Evolutionary conservation across 2,113 vertebrate species (phyloP).

Genomic region (Oreochromis tanganicae): DNA sequence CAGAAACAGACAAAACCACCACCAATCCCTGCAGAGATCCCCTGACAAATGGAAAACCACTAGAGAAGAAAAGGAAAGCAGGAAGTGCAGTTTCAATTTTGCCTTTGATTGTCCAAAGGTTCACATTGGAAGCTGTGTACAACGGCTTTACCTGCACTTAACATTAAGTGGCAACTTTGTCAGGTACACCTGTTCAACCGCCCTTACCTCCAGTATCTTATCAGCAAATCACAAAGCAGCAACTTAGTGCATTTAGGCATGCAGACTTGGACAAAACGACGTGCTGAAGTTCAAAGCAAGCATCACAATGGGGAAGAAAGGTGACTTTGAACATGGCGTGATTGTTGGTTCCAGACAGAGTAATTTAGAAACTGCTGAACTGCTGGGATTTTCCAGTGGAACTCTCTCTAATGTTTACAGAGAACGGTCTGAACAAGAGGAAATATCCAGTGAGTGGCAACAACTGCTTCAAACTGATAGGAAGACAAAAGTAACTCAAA

Average conservation of each 20-base stretch:
- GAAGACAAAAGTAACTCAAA: neutral
- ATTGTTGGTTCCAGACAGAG: neutral
- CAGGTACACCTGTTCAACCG: neutral
- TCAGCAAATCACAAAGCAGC: neutral
- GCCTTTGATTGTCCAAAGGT: neutral
- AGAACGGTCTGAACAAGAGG: rapidly evolving
- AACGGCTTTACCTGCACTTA: neutral
- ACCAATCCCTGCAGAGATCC: neutral
- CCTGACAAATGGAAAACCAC: neutral
- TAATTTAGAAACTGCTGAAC: neutral
- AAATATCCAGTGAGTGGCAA: neutral
- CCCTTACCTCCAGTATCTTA: neutral
- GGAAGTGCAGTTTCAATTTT: neutral
- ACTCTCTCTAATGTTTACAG: neutral
- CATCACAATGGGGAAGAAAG: neutral
- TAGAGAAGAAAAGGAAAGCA: neutral
- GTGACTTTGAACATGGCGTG: rapidly evolving
- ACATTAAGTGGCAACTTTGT: rapidly evolving
- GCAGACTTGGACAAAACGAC: neutral
- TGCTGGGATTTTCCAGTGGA: neutral
- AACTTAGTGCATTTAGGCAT: neutral
- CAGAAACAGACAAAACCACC: neutral
- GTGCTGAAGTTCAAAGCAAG: neutral
- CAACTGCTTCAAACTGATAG: neutral
- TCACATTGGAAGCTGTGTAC: neutral